Evolutionary conservation across 64 coral and sea anemone species (phyloP).

Genomic region (Catalaphyllia jardinei): DNA sequence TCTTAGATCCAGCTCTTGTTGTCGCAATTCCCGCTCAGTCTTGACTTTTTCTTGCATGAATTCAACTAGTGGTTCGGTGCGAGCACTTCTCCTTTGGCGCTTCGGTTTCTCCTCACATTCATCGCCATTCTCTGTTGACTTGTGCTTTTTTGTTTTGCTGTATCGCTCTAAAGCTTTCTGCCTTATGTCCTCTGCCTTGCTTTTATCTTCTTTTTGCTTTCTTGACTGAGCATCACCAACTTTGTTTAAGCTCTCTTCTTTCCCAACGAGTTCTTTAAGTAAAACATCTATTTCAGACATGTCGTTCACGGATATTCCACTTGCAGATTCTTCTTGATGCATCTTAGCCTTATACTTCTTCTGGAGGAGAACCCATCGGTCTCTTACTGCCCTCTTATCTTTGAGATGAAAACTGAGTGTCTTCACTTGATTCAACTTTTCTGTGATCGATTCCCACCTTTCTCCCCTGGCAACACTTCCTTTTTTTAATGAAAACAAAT

Average conservation of each 20-base stretch:
- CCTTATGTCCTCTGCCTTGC: constrained; percentile 34
- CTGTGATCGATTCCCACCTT: no score
- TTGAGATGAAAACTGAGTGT: no score
- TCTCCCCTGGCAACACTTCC: constrained; percentile 12
- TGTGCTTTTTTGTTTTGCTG: constrained; percentile 21
- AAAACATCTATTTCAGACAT: constrained; percentile 49
- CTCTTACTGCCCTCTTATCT: no score
- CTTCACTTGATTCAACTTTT: no score
- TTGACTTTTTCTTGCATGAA: constrained; percentile 5
- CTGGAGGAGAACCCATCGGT: no score
- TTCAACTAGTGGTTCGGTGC: constrained; percentile 48
- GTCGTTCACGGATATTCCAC: constrained; percentile 44
- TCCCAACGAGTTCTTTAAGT: constrained; percentile 12
- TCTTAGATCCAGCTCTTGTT: background rate
- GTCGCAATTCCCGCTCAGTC: constrained; percentile 8
- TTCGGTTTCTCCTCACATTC: background rate
- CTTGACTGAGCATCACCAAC: no score
- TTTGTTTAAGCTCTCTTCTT: constrained; percentile 17
- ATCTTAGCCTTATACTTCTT: no score
- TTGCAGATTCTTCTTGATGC: no score
- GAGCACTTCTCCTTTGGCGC: background rate
- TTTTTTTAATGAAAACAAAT: constrained; percentile 47
- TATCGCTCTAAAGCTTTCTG: constrained; percentile 14
- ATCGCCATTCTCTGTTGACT: constrained; percentile 25
- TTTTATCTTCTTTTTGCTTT: background rate